Evolutionary conservation across 2,888 invertebrate species (phyloP), one percentile per base, ranked within the genome.

Genomic region (Chironomus tentans): DNA sequence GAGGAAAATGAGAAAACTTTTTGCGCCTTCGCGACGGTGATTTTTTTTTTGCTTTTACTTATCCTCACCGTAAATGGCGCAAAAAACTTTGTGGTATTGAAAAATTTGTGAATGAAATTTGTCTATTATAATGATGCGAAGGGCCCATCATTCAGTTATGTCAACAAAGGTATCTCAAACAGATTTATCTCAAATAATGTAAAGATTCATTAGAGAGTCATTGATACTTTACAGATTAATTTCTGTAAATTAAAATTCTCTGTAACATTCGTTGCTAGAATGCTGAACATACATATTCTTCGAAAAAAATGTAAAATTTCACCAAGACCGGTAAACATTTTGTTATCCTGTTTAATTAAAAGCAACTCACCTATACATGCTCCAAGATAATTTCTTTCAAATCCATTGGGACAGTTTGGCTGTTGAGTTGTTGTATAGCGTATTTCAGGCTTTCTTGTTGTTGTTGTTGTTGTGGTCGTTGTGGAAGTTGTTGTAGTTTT

Each of bases 331-430:
- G n/a, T n/a, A n/a, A n/a, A n/a, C n/a, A n/a, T n/a, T n/a, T n/a
- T n/a, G n/a, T n/a, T n/a, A n/a, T n/a, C n/a, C n/a, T n/a, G n/a
- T n/a, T n/a, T 28, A 28, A 28, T 24, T 24, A 28, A 4, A 28
- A 5, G 3, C 2, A 1, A 76, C 83, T 83, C 82, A 89, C 89
- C 89, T 78, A 86, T 84, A 81, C 89, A 90, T 69, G 86, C 87
- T 4, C 89, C 88, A 78, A 84, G 83, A 21, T 82, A 82, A 79
- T 88, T 87, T 68, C 85, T 80, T 77, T 87, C 85, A 78, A 87
- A 89, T 0, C 89, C 89, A 77, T 78, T 72, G 12, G 84, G 84
- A 80, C 88, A 88, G 10, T 81, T 80, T 2, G 75, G n/a, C 7
- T 10, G 22, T 13, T n/a, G 21, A 12, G 48, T 74, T 13, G 18